These are phyloP conservation scores for Tolypeutes matacus DNA, from an alignment of 2,797 vertebrate genomes.

Conservation along the genomic window DNA sequence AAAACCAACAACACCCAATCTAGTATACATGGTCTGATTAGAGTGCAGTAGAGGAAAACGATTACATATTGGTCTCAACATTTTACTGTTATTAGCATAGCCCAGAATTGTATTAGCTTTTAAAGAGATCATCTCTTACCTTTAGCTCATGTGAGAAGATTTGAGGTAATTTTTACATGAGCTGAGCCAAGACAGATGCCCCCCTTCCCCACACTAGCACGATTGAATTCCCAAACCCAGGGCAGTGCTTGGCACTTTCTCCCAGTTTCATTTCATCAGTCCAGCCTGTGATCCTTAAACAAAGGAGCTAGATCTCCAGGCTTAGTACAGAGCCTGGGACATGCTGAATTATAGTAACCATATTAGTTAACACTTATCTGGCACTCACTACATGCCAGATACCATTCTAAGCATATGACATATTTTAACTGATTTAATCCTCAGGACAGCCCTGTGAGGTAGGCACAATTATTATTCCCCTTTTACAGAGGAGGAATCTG, in stretches of 20 bases:
- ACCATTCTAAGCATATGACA: background rate
- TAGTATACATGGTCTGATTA: background rate
- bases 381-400: too few species aligned
- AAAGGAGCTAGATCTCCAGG: background rate
- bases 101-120: background rate
- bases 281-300: too few species aligned
- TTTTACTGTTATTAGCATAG: background rate
- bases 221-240: background rate
- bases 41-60: background rate
- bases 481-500: background rate
- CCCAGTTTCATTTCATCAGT: background rate
- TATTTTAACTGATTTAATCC: background rate
- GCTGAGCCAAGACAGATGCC: background rate
- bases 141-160: background rate
- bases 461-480: background rate
- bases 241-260: fast-evolving
- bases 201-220: too few species aligned
- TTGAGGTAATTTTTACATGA: background rate
- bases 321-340: background rate
- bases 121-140: background rate
- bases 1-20: background rate
- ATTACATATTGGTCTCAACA: background rate
- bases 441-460: too few species aligned
- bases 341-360: fast-evolving
- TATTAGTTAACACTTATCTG: background rate